These are phyloP conservation scores for Seriola quinqueradiata DNA, from an alignment of 2,113 vertebrate genomes.

Conservation along the genomic window DNA sequence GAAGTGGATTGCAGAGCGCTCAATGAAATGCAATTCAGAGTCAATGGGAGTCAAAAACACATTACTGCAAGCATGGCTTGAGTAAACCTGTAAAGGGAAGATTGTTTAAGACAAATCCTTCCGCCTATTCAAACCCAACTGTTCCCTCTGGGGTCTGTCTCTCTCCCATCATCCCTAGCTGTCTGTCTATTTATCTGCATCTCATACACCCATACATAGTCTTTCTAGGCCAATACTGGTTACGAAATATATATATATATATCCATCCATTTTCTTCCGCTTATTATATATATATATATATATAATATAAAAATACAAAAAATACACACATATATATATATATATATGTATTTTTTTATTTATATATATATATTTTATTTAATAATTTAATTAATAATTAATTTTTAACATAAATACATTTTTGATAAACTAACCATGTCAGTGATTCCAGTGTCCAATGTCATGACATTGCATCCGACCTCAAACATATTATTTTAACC, in stretches of 20 bases:
- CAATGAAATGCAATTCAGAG: conserved; percentile 79
- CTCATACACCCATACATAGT: not conserved
- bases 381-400: too few relatives aligned
- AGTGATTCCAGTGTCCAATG: too few relatives aligned
- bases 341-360: too few relatives aligned
- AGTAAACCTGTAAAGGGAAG: conserved; percentile 69
- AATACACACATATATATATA: too few relatives aligned
- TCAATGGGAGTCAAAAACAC: conserved; percentile 80
- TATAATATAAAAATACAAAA: too few relatives aligned
- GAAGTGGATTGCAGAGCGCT: conserved; percentile 50
- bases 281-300: too few relatives aligned
- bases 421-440: too few relatives aligned
- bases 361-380: not conserved
- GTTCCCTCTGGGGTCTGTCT: conserved; percentile 37
- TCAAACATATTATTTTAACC: too few relatives aligned
- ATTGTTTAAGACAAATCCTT: conserved; percentile 71
- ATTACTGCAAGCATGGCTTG: conserved; percentile 69
- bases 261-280: not conserved
- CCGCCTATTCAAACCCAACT: conserved; percentile 37
- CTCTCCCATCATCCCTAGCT: conserved; percentile 30
- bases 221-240: not conserved
- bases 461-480: too few relatives aligned
- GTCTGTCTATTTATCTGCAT: conserved; percentile 44
- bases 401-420: not conserved
- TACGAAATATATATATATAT: not conserved